A percentile compares a stretch with the other conserved stretches of the same genome.
These are phyloP conservation scores for Drosophila fulvimacula DNA, from an alignment of 2,888 invertebrate genomes.

Conservation along the genomic window DNA sequence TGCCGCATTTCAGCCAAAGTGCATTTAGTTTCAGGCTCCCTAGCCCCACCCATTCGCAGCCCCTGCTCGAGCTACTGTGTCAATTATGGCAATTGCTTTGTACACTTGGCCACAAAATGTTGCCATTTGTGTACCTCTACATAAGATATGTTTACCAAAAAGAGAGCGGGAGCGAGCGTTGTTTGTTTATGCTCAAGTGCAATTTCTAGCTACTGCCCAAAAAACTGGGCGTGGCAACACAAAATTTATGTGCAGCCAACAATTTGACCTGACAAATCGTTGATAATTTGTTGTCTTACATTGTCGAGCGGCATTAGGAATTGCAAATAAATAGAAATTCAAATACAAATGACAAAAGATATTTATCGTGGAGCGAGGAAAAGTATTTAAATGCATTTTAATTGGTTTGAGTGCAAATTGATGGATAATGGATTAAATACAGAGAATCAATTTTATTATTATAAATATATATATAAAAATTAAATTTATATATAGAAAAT, in stretches of 20 bases:
- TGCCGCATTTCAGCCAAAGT: constrained; percentile 70
- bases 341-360: background rate
- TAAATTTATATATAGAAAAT: too few species aligned
- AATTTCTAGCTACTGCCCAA: constrained; percentile 34
- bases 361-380: background rate
- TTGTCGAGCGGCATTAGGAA: background rate
- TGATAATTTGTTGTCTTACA: constrained; percentile 39
- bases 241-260: constrained; percentile 58
- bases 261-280: constrained; percentile 54
- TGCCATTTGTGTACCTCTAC: constrained; percentile 60
- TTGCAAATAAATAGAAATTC: background rate
- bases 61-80: constrained; percentile 46
- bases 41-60: background rate
- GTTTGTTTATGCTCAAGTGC: constrained; percentile 47
- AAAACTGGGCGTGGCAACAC: constrained; percentile 17
- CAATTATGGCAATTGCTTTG: constrained; percentile 74
- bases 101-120: constrained; percentile 69
- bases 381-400: background rate
- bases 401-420: background rate
- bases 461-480: too few species aligned
- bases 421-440: background rate
- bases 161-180: constrained; percentile 16
- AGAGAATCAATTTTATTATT: too few species aligned
- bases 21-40: constrained; percentile 45
- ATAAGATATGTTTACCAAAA: constrained; percentile 55